Conservation (phyloP, 2,113 vertebrate species). For the Cochlearius cochlearius region DNA sequence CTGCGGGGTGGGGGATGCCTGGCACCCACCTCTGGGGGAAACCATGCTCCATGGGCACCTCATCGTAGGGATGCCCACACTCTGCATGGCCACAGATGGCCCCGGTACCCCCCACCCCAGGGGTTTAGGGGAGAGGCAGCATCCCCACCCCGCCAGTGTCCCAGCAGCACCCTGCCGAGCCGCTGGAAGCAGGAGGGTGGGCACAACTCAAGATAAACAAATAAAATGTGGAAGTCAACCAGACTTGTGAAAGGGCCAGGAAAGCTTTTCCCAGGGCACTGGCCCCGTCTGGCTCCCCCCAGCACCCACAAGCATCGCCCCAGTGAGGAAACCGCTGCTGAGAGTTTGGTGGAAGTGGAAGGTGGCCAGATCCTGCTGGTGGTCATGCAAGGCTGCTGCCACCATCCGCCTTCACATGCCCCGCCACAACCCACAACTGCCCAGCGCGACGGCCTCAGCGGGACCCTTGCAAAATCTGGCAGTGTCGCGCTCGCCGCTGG, state of each 20-base stretch:
- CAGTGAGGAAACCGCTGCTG: background rate
- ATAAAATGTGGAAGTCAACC: background rate
- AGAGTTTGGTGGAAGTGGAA: background rate
- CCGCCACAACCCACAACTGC: background rate
- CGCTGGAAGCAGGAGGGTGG: background rate
- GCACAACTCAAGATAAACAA: background rate
- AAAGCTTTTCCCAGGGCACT: background rate
- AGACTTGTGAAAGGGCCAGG: background rate
- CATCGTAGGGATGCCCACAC: background rate
- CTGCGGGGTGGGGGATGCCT: rapidly evolving
- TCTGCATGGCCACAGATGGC: background rate
- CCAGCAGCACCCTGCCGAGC: rapidly evolving
- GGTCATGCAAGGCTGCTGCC: background rate
- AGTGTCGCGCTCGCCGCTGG: rapidly evolving
- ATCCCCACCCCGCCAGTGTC: rapidly evolving
- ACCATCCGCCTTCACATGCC: rapidly evolving
- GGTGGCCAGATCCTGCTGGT: background rate
- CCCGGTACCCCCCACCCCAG: background rate
- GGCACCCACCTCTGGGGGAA: background rate
- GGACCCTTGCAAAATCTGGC: background rate
- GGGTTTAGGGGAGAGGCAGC: background rate
- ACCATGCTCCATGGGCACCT: background rate
- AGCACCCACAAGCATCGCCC: rapidly evolving
- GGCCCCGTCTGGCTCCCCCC: background rate
- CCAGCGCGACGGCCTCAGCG: rapidly evolving